phyloP scores from a whole-genome alignment of 2,888 invertebrate species.

The Sphinx pinastri region DNA sequence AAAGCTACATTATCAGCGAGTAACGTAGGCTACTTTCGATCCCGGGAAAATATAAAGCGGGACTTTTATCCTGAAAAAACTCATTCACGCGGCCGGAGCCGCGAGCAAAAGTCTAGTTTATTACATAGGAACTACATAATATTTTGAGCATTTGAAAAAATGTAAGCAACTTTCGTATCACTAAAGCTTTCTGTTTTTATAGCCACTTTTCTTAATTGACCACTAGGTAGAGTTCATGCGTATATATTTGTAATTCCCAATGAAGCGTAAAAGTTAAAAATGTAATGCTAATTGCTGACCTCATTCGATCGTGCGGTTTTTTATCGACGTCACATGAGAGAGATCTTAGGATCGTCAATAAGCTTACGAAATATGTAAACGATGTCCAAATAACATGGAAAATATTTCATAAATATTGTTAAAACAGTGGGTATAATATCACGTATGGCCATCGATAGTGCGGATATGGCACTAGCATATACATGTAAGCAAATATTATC shows the following conservation, averaged over 20 bases:
- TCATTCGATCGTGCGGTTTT: slow-evolving; percentile 31
- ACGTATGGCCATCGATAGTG: slow-evolving; percentile 34
- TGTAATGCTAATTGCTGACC: slow-evolving; percentile 28
- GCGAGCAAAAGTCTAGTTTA: too few species aligned
- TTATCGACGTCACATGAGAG: slow-evolving; percentile 30
- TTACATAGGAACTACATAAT: too few species aligned
- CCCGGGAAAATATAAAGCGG: too few species aligned
- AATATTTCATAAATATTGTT: neutral
- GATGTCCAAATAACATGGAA: neutral
- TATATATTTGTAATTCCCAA: slow-evolving; percentile 12
- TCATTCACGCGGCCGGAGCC: too few species aligned
- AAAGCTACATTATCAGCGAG: too few species aligned
- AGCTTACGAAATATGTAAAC: neutral
- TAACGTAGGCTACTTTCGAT: too few species aligned
- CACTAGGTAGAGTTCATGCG: neutral
- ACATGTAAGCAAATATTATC: slow-evolving; percentile 42
- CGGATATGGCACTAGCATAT: slow-evolving; percentile 43
- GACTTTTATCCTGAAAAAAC: too few species aligned
- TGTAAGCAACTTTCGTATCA: slow-evolving; percentile 53
- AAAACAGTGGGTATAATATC: too few species aligned
- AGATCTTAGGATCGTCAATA: neutral
- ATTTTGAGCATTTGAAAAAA: slow-evolving; percentile 43
- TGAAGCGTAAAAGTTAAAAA: slow-evolving; percentile 25
- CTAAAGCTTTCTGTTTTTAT: slow-evolving; percentile 47
- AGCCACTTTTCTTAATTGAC: slow-evolving; percentile 46